phyloP scores from a whole-genome alignment of 2,888 invertebrate species.

The Cryptophagus acutangulus region DNA sequence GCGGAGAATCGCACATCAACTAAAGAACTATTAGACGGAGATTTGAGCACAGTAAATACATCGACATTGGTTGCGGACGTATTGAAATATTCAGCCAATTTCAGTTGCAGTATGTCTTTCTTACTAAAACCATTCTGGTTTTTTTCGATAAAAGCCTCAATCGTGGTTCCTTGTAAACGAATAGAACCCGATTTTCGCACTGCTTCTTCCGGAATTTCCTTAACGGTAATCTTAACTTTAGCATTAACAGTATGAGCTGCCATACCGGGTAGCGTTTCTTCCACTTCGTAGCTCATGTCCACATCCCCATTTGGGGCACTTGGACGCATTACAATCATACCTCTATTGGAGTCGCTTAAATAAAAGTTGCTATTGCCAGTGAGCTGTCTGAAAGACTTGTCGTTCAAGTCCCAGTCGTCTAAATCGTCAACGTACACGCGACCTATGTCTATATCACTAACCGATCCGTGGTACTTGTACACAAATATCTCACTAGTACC shows the following conservation, averaged over 20 bases:
- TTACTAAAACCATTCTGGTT: constrained; percentile 60
- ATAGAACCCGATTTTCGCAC: constrained; percentile 90
- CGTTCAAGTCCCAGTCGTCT: constrained; percentile 95
- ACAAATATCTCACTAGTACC: constrained; percentile 90
- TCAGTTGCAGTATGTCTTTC: constrained; percentile 60
- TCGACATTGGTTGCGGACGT: constrained; percentile 80
- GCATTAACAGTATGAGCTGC: constrained; percentile 70
- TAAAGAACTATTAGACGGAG: constrained; percentile 58
- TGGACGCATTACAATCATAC: constrained; percentile 82
- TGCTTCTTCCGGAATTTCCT: constrained; percentile 85
- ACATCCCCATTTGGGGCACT: constrained; percentile 74
- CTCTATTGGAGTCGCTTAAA: constrained; percentile 64
- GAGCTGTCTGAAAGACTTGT: constrained; percentile 79
- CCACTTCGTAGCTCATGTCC: constrained; percentile 66
- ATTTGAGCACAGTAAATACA: constrained; percentile 83
- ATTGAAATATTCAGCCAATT: constrained; percentile 68
- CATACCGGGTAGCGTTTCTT: constrained; percentile 58
- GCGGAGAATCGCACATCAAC: constrained; percentile 88
- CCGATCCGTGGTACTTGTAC: constrained; percentile 87
- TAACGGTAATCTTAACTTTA: constrained; percentile 80
- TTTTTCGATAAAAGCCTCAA: constrained; percentile 75
- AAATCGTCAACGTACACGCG: constrained; percentile 88
- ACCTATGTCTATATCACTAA: constrained; percentile 80
- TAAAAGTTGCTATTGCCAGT: constrained; percentile 61
- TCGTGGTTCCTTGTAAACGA: constrained; percentile 72